These are phyloP conservation scores for Galeopsomyia nigrocyanea DNA, from an alignment of 2,888 invertebrate species.

Conservation along the genomic window DNA sequence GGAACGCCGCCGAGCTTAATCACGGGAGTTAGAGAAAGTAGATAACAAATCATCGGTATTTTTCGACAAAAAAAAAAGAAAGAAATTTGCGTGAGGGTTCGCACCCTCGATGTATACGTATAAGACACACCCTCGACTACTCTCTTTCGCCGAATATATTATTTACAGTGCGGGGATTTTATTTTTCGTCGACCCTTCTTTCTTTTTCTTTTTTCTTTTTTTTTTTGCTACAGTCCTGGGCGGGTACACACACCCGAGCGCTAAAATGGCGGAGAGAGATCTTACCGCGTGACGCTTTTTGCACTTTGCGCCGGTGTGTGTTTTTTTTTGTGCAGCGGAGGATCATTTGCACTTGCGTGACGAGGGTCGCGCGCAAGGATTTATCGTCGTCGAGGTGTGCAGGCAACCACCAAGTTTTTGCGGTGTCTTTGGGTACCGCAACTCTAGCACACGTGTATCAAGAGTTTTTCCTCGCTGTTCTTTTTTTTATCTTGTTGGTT, in stretches of 20 bases:
- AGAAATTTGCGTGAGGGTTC: too few relatives aligned
- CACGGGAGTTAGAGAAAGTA: constrained; percentile 33
- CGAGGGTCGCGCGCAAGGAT: constrained; percentile 43
- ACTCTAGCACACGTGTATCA: too few relatives aligned
- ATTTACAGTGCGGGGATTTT: constrained; percentile 45
- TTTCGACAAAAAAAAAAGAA: constrained; percentile 52
- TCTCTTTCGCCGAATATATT: constrained; percentile 50
- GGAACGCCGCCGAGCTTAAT: constrained; percentile 41
- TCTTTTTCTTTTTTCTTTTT: constrained; percentile 14
- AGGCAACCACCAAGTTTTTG: constrained; percentile 15
- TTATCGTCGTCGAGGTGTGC: constrained; percentile 32
- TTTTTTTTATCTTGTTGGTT: background rate
- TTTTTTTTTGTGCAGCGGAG: background rate
- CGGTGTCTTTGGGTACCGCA: background rate
- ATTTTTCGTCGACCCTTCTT: constrained; percentile 27
- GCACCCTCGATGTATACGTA: constrained; percentile 1
- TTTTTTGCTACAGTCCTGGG: constrained; percentile 17
- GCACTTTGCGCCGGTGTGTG: constrained; percentile 5
- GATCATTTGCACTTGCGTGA: constrained; percentile 44
- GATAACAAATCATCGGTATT: constrained; percentile 59
- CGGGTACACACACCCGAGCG: constrained; percentile 16
- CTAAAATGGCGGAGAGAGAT: constrained; percentile 40
- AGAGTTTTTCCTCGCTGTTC: background rate
- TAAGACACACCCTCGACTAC: constrained; percentile 45
- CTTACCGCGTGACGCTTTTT: constrained; percentile 25